Evolutionary conservation across 2,113 vertebrate species (phyloP), one percentile per base, ranked within the genome.

Genomic region (Oryzias woworae): DNA sequence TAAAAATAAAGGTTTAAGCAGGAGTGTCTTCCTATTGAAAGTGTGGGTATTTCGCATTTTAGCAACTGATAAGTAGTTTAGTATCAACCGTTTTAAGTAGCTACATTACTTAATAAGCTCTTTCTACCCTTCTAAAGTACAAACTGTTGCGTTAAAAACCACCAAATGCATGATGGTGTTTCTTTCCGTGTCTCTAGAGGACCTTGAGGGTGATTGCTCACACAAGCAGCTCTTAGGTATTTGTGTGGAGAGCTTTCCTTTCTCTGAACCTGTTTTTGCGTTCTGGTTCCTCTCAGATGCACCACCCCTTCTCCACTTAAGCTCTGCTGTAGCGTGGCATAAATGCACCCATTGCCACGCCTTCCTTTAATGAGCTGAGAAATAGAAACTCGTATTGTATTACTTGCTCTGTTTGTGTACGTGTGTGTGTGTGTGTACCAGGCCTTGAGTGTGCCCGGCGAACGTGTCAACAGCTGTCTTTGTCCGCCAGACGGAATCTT

Each of bases 401-500:
- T 78, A 67, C 72, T 53, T 46, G 17, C 18, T 61, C 3, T 66
- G 45, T 31, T 10, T 4, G 45, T 63, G 55, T 58, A 55, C 52
- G 49, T 69, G 23, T 61, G 66, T 57, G 53, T 60, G 51, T 69
- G 7, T 26, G 15, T 70, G 67, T 58, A 14, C 58, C 58, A 62
- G 58, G 43, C 60, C 49, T 45, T 47, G 46, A 54, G 41, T 76
- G 23, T 72, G 66, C 55, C 80, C 24, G 10, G 67, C 69, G 31
- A 71, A 77, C 72, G 72, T 87, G 72, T 79, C 82, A 62, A 69
- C 84, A 66, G 69, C 81, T 84, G 85, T 88, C 81, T 69, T 70
- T 80, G 66, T 84, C 71, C 78, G 63, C 78, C 63, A 79, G 53
- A 65, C 69, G 20, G 41, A 47, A 53, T 77, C 54, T 47, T 73